Evolutionary conservation across 92 coral and sea anemone genomes (phyloP).

Genomic region (Actinostola sp.): DNA sequence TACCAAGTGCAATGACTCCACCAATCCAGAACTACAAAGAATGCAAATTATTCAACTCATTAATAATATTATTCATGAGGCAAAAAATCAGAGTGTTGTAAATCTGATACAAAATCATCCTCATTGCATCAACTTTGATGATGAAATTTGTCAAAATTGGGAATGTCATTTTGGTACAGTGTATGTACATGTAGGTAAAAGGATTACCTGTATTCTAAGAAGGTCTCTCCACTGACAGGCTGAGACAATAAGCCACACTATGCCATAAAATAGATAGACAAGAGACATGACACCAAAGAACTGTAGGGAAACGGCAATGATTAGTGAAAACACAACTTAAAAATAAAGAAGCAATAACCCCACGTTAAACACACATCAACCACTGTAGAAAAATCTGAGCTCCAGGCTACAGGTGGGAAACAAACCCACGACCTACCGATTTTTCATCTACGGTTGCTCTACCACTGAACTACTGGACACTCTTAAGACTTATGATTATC

Average conservation of each 20-base stretch:
- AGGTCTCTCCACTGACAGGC: conserved; percentile 99
- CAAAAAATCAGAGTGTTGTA: not conserved
- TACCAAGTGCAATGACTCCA: conserved; percentile 97
- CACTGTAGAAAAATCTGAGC: too few species aligned
- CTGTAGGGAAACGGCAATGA: conserved; percentile 36
- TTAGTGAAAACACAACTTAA: not conserved
- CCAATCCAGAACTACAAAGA: conserved; percentile 92
- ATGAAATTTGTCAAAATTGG: too few species aligned
- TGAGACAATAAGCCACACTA: conserved; percentile 90
- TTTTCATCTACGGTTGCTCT: too few species aligned
- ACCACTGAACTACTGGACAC: too few species aligned
- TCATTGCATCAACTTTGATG: too few species aligned
- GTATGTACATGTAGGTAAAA: too few species aligned
- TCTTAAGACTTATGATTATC: too few species aligned
- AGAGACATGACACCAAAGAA: conserved; percentile 94
- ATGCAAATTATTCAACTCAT: not conserved
- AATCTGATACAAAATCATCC: not conserved
- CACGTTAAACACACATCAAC: too few species aligned
- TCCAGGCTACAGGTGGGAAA: too few species aligned
- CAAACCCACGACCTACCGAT: too few species aligned
- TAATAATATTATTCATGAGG: not conserved
- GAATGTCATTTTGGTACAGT: not conserved
- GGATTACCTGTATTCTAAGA: conserved; percentile 90
- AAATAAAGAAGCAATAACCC: not conserved
- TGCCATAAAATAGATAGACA: conserved; percentile 81